Evolutionary conservation across 2,797 vertebrate genomes (phyloP), one percentile per base, ranked within the genome.

Genomic region (Propithecus deckenii): DNA sequence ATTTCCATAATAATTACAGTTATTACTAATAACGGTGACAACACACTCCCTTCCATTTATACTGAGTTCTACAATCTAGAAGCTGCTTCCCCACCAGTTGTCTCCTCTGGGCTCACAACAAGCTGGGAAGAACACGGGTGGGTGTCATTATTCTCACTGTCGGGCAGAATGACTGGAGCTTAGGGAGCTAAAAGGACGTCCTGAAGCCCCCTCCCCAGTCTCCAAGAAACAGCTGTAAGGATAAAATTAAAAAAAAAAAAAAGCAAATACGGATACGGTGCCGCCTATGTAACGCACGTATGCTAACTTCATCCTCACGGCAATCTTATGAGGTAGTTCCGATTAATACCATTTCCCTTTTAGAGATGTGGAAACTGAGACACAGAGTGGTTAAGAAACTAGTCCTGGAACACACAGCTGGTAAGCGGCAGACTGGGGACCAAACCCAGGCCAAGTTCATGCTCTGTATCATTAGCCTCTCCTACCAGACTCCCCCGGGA

Each of bases 1-100:
- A 97, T 98, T 96, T 97, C 96, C 96, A 97, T 97, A 92, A 93
- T 98, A 97, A 98, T 97, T 97, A 96, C 23, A 86, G 96, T 94
- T 94, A 96, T 97, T 97, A 97, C 89, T 94, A 96, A 91, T 89
- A 95, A 67, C 0, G 9, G 63, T 86, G 97, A 97, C 95, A 97
- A 85, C 59, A 87, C 57, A 96, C 95, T 94, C 96, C 95, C 78
- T 93, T 83, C 91, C 59, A 0, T 85, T 96, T 90, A 91, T 13
- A 55, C 9, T 4, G 63, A 76, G 41, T 86, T 76, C 96, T 79
- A 28, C n/a, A 23, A 2, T 75, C 76, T 5, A 22, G 67, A 91
- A 89, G 50, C 89, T 48, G 79, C 89, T 90, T 89, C 61, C 74
- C 79, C 61, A 75, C 75, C 43, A 55, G 67, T 30, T 22, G 48